These are phyloP conservation scores for Mya arenaria DNA, from an alignment of 1,140 invertebrate genomes.

Conservation along the genomic window DNA sequence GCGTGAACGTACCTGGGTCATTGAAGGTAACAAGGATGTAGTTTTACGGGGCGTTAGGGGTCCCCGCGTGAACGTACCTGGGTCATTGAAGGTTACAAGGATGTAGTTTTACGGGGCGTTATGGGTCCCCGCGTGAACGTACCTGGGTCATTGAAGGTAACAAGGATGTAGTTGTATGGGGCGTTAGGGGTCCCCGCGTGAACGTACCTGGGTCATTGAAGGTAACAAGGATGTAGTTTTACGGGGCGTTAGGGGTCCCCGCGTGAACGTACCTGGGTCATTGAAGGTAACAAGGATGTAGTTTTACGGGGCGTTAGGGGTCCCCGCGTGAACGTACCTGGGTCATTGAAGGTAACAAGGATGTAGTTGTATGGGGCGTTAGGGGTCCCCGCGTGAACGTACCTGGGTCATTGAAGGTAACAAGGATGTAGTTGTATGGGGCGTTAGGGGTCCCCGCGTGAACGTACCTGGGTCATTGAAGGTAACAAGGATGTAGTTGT, in stretches of 20 bases:
- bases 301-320: background rate
- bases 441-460: conserved; percentile 56
- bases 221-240: background rate
- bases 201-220: background rate
- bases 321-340: conserved; percentile 33
- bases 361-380: conserved; percentile 61
- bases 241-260: too few species aligned
- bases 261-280: background rate
- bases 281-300: background rate
- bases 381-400: background rate
- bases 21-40: background rate
- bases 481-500: background rate
- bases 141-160: background rate
- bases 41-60: background rate
- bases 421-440: conserved; percentile 63
- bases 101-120: background rate
- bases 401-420: conserved; percentile 69
- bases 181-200: too few species aligned
- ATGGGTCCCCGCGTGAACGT: background rate
- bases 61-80: too few species aligned
- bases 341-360: conserved; percentile 60
- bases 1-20: too few species aligned
- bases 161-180: background rate
- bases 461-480: too few species aligned
- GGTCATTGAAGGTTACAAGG: background rate